These are phyloP conservation scores for Pedetes capensis DNA, from an alignment of 2,113 vertebrate genomes.

Conservation along the genomic window DNA sequence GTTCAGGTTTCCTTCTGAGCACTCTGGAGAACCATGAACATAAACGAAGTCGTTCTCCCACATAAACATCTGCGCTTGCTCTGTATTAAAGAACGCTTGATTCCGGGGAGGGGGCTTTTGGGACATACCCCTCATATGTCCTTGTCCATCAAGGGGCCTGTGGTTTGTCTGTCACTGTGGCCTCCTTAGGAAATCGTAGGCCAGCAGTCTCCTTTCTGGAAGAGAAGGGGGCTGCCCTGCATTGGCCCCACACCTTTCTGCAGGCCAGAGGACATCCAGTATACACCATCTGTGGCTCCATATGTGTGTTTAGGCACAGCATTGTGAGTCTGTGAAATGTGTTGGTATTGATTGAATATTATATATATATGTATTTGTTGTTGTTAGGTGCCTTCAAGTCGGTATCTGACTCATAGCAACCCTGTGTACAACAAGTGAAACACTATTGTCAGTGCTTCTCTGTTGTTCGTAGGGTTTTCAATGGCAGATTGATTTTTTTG, in stretches of 20 bases:
- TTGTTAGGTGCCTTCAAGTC: too few relatives aligned
- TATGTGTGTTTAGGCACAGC: fast-evolving
- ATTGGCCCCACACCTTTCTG: not conserved
- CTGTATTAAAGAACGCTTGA: not conserved
- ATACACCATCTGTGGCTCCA: not conserved
- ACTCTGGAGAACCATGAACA: not conserved
- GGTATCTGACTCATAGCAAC: too few relatives aligned
- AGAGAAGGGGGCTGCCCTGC: not conserved
- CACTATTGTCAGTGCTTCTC: too few relatives aligned
- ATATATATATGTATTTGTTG: too few relatives aligned
- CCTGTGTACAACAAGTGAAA: too few relatives aligned
- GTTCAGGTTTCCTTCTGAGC: not conserved
- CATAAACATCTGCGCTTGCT: not conserved
- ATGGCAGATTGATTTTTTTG: too few relatives aligned
- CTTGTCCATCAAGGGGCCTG: not conserved
- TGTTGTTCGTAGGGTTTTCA: too few relatives aligned
- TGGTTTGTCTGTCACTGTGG: not conserved
- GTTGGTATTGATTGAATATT: too few relatives aligned
- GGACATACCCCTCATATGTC: fast-evolving
- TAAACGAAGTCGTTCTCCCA: not conserved
- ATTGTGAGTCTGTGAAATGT: not conserved
- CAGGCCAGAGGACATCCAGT: not conserved
- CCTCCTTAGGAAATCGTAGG: not conserved
- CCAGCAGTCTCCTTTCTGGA: not conserved
- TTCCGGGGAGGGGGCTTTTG: not conserved